Percentiles rank a stretch among this genome's conserved stretches.
Evolutionary conservation across 2,888 invertebrate genomes (phyloP).

Genomic region (Leptinotarsa rubiginosa): DNA sequence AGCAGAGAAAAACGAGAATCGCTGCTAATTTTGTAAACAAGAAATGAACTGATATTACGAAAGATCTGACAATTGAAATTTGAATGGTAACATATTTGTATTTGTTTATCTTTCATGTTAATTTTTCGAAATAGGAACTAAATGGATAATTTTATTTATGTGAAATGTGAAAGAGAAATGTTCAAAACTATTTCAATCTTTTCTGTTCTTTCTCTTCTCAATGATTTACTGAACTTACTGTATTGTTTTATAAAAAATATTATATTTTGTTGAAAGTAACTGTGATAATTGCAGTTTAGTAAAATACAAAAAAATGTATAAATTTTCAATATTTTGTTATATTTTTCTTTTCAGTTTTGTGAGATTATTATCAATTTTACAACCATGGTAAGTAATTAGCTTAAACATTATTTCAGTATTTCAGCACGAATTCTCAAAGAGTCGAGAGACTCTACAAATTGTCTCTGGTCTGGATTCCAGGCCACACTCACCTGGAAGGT

Average conservation of each 20-base stretch:
- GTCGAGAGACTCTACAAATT: too few relatives aligned
- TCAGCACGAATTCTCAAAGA: too few relatives aligned
- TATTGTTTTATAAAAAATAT: conserved; percentile 3
- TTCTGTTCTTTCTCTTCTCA: neutral
- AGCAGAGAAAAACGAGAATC: conserved; percentile 57
- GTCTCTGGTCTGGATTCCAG: too few relatives aligned
- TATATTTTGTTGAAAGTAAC: neutral
- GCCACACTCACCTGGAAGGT: too few relatives aligned
- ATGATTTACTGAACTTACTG: neutral
- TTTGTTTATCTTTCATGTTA: neutral
- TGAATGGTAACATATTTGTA: neutral
- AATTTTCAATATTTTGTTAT: neutral
- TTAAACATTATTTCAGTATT: too few relatives aligned
- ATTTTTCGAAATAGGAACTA: neutral
- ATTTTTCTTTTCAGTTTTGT: neutral
- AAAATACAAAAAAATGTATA: neutral
- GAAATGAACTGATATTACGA: conserved; percentile 14
- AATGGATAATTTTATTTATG: neutral
- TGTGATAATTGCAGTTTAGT: neutral
- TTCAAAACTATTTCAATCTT: neutral
- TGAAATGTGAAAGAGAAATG: neutral
- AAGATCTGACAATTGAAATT: neutral
- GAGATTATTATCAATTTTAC: neutral
- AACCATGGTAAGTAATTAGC: too few relatives aligned
- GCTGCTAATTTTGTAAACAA: conserved; percentile 58